These are phyloP conservation scores for Spea hammondii DNA, from an alignment of 2,797 vertebrate species.

Conservation along the genomic window DNA sequence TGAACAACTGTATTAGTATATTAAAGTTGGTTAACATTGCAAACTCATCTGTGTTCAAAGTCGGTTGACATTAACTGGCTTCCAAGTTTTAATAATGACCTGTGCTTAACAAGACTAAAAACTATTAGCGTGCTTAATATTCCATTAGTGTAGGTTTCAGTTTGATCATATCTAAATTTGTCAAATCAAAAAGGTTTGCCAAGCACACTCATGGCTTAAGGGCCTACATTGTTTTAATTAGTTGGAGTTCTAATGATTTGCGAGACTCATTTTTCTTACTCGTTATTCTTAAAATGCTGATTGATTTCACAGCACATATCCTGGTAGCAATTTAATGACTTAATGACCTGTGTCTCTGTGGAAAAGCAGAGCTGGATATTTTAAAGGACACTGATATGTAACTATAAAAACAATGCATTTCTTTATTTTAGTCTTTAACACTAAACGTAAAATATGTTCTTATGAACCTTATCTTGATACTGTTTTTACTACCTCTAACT, in stretches of 20 bases:
- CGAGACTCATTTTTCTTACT: slow-evolving; percentile 46
- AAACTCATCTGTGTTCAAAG: slow-evolving; percentile 10
- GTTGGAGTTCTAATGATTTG: slow-evolving; percentile 52
- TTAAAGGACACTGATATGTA: slow-evolving; percentile 22
- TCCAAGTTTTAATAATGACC: slow-evolving; percentile 20
- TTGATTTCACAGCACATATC: slow-evolving; percentile 51
- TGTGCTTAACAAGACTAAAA: slow-evolving; percentile 45
- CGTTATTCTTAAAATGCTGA: slow-evolving; percentile 50
- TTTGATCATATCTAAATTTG: slow-evolving; percentile 50
- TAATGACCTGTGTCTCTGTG: slow-evolving; percentile 41
- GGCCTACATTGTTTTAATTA: slow-evolving; percentile 53
- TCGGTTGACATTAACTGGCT: slow-evolving; percentile 26
- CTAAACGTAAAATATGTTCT: not conserved
- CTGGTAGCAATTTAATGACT: slow-evolving; percentile 46
- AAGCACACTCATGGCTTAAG: slow-evolving; percentile 44
- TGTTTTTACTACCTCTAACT: not conserved
- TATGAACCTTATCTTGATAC: not conserved
- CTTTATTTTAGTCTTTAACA: not conserved
- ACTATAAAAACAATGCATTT: slow-evolving; percentile 14
- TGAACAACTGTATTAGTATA: not conserved
- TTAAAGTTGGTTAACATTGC: not conserved
- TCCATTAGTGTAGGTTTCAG: slow-evolving; percentile 48
- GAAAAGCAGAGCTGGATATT: slow-evolving; percentile 36
- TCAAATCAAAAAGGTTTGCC: slow-evolving; percentile 48
- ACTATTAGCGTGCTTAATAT: slow-evolving; percentile 43